These are phyloP conservation scores for Rattus rattus DNA, from an alignment of 2,113 vertebrate species.

Conservation along the genomic window DNA sequence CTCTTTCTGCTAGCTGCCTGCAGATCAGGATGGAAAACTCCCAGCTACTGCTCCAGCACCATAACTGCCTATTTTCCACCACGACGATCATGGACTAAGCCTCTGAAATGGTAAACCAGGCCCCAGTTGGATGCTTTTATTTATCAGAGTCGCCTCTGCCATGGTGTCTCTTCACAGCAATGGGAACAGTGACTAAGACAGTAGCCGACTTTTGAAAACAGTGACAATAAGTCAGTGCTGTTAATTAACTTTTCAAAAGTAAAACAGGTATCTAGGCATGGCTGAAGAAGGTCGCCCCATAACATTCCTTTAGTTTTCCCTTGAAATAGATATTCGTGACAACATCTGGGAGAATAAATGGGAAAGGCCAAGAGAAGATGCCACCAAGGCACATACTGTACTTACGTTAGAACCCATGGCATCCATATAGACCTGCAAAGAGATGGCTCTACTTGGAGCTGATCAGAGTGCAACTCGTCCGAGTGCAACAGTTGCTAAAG, in stretches of 20 bases:
- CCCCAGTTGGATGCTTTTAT: not conserved
- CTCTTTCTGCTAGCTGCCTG: not conserved
- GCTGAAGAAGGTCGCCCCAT: not conserved
- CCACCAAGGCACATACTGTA: accelerated
- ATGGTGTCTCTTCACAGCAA: not conserved
- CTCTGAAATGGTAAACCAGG: not conserved
- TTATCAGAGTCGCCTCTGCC: not conserved
- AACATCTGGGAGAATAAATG: not conserved
- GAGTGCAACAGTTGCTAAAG: too few species aligned
- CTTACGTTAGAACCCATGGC: accelerated
- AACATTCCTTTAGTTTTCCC: not conserved
- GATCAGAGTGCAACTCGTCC: not conserved
- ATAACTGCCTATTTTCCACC: not conserved
- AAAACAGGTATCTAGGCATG: too few species aligned
- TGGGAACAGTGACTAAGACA: not conserved
- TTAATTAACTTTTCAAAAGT: not conserved
- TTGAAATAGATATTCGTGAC: not conserved
- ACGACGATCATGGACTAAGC: not conserved
- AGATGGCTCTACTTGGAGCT: too few species aligned
- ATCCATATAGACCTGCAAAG: not conserved
- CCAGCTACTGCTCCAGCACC: not conserved
- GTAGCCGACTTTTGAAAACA: not conserved
- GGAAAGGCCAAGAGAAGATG: not conserved
- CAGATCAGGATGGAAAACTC: not conserved
- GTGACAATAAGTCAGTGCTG: accelerated